phyloP scores from a whole-genome alignment of 1,140 invertebrate genomes.

The Cotesia glomerata region DNA sequence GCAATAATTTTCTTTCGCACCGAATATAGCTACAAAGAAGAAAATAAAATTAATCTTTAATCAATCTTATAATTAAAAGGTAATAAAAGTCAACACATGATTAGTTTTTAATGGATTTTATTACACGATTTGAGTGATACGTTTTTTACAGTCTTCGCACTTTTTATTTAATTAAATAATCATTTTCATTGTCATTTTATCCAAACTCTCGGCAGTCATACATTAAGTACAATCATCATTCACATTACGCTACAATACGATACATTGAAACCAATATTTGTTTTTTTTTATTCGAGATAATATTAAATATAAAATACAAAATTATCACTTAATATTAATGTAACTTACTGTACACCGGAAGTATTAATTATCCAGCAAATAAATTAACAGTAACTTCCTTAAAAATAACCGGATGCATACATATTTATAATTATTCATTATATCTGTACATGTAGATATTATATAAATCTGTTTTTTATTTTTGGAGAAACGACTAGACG shows the following conservation, averaged over 20 bases:
- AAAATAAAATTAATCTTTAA: too few species aligned
- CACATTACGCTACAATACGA: not conserved
- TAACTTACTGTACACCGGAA: not conserved
- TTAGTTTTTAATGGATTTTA: not conserved
- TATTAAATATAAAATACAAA: not conserved
- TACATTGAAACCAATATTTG: not conserved
- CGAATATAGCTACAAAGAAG: too few species aligned
- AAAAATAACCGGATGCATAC: too few species aligned
- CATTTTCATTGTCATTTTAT: not conserved
- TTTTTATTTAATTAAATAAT: not conserved
- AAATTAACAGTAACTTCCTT: too few species aligned
- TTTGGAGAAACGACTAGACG: conserved; percentile 1
- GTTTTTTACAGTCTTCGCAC: conserved; percentile 13
- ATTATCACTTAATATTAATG: not conserved
- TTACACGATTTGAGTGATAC: conserved; percentile 16
- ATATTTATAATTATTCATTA: not conserved
- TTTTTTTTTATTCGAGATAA: not conserved
- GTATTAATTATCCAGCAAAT: too few species aligned
- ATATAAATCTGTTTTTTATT: too few species aligned
- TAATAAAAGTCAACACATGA: not conserved
- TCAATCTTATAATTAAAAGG: not conserved
- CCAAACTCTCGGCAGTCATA: conserved; percentile 2
- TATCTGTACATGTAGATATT: not conserved
- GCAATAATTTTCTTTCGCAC: too few species aligned
- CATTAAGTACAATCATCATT: not conserved